Conservation (phyloP, 1,140 invertebrate species). For the Anastrepha ludens region DNA sequence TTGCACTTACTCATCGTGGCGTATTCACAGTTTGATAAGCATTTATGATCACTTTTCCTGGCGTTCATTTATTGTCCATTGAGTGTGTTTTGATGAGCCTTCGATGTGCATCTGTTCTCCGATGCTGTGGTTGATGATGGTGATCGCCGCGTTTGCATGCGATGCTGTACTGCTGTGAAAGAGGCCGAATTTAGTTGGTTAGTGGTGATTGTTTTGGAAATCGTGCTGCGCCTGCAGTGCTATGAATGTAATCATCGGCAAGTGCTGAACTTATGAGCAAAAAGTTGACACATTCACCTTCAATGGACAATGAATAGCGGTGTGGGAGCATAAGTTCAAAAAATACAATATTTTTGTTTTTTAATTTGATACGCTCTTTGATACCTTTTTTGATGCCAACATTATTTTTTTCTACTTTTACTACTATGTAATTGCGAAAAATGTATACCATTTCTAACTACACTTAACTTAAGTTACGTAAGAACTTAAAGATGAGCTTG, state of each 20-base stretch:
- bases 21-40: conserved; percentile 43
- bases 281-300: conserved; percentile 18
- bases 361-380: too few relatives aligned
- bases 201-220: conserved; percentile 39
- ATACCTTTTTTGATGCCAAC: too few relatives aligned
- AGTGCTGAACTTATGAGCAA: neutral
- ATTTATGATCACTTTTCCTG: conserved; percentile 45
- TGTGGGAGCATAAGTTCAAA: neutral
- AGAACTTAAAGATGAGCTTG: too few relatives aligned
- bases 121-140: neutral
- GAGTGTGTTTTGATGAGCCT: neutral
- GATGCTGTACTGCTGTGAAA: neutral
- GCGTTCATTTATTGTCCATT: conserved; percentile 10
- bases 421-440: too few relatives aligned
- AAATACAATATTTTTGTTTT: neutral
- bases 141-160: neutral
- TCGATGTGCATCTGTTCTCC: neutral
- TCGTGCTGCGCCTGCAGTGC: conserved; percentile 40
- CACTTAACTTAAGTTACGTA: too few relatives aligned
- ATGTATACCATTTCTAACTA: too few relatives aligned
- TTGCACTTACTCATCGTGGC: conserved; percentile 19
- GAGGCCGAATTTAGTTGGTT: neutral
- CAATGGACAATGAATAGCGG: neutral
- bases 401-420: too few relatives aligned
- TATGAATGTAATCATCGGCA: neutral